A percentile compares a stretch with the other conserved stretches of the same genome.
These are phyloP conservation scores for Yasuhikotakia modesta DNA, from an alignment of 2,797 vertebrate species.

Conservation along the genomic window DNA sequence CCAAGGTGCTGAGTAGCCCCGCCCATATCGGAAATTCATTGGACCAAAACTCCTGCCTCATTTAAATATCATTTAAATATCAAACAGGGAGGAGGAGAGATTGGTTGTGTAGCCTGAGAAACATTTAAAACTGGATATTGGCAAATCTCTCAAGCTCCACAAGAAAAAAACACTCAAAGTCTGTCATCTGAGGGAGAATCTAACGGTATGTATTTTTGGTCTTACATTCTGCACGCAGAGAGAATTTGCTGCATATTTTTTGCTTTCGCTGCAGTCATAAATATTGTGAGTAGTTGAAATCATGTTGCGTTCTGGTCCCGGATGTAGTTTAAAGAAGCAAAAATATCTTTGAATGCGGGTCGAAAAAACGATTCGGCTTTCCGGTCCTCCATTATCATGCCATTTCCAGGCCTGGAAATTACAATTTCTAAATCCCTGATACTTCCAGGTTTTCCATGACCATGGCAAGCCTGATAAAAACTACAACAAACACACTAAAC, in stretches of 20 bases:
- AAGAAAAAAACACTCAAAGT: background rate
- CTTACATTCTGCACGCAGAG: background rate
- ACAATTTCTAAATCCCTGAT: background rate
- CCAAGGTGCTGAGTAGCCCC: background rate
- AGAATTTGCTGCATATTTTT: background rate
- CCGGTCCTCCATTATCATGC: background rate
- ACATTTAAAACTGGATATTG: background rate
- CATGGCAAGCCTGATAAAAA: background rate
- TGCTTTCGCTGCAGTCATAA: background rate
- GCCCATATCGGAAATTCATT: background rate
- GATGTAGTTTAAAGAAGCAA: no score
- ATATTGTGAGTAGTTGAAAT: background rate
- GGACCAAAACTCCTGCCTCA: background rate
- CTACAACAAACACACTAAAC: no score
- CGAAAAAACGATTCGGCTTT: background rate
- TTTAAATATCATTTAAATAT: background rate
- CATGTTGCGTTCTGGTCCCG: background rate
- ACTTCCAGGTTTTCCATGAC: background rate
- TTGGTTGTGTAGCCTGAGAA: background rate
- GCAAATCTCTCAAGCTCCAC: slow-evolving; percentile 7
- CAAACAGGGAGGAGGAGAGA: background rate
- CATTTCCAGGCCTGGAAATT: background rate
- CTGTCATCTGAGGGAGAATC: background rate
- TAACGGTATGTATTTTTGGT: background rate
- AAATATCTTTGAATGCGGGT: no score